Evolutionary conservation across 2,888 invertebrate species (phyloP), one percentile per base, ranked within the genome.

Genomic region (Escarpia spicata): DNA sequence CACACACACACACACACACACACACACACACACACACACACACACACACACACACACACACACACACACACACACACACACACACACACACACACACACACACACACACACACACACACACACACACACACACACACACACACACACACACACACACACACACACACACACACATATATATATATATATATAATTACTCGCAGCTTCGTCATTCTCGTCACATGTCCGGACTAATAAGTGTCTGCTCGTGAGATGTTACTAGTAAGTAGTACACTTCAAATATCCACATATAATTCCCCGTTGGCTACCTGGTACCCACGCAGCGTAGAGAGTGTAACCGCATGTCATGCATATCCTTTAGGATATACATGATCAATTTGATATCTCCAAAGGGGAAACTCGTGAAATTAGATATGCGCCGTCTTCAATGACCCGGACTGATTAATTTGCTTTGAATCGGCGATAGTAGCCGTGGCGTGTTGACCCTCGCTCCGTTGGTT

Each of bases 1-100:
- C 19, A 90, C 90, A 90, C 19, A 90, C 90, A 90, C 19, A 90
- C 90, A 90, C 19, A 90, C 90, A 90, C 19, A 90, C 90, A 90
- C 19, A 90, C 90, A 90, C 19, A 90, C 90, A 90, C 12, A 90
- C 37, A 90, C 12, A 90, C 37, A 90, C 12, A 90, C 37, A 90
- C 12, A 90, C 37, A 90, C 12, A 90, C 37, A 90, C 12, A 90
- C 37, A 90, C 12, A 90, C 37, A 90, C 12, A 90, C 37, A 90
- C 12, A 90, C 37, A 90, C 12, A 90, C 37, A 90, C 12, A 90
- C 37, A 90, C 12, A 90, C 37, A 90, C 12, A 90, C 37, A 90
- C 10, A 90, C 37, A 90, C 10, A 90, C 37, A 90, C 10, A 90
- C 37, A 90, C 10, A 90, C 37, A 90, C 90, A 90, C 37, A 90